Evolutionary conservation across 2,888 invertebrate genomes (phyloP).

Genomic region (Agonopterix heracliana): DNA sequence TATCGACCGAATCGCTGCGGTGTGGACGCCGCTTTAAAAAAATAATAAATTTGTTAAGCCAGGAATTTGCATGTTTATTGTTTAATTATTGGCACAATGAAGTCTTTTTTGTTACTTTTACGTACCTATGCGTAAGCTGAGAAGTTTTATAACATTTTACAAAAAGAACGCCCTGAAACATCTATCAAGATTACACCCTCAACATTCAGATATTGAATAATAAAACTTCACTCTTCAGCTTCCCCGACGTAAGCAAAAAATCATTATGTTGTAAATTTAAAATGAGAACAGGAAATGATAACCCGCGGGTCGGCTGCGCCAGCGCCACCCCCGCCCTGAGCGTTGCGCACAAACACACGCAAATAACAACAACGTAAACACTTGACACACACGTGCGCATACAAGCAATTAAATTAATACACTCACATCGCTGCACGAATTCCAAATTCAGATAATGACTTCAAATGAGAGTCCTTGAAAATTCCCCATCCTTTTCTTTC

Average conservation of each 20-base stretch:
- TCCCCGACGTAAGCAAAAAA: constrained; percentile 54
- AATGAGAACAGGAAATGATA: constrained; percentile 75
- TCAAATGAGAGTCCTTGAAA: not conserved
- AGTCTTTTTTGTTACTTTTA: too few species aligned
- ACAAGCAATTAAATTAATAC: constrained; percentile 26
- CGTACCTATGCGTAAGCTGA: too few species aligned
- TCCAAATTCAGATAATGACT: constrained; percentile 1
- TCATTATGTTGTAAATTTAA: constrained; percentile 65
- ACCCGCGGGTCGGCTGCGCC: constrained; percentile 61
- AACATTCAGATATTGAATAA: too few species aligned
- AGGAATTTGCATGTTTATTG: too few species aligned
- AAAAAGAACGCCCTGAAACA: too few species aligned
- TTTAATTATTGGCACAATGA: too few species aligned
- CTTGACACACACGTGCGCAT: constrained; percentile 9
- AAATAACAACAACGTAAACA: constrained; percentile 23
- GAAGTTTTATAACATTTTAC: too few species aligned
- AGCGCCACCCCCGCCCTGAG: constrained; percentile 29
- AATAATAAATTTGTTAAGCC: not conserved
- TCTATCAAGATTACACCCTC: too few species aligned
- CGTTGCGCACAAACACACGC: constrained; percentile 35
- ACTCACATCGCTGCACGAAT: constrained; percentile 13
- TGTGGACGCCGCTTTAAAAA: constrained; percentile 9
- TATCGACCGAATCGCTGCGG: constrained; percentile 47
- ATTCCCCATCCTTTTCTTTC: constrained; percentile 2
- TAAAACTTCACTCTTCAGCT: constrained; percentile 9